phyloP scores from a whole-genome alignment of 2,797 vertebrate species.

The Leptatherina wallacei region DNA sequence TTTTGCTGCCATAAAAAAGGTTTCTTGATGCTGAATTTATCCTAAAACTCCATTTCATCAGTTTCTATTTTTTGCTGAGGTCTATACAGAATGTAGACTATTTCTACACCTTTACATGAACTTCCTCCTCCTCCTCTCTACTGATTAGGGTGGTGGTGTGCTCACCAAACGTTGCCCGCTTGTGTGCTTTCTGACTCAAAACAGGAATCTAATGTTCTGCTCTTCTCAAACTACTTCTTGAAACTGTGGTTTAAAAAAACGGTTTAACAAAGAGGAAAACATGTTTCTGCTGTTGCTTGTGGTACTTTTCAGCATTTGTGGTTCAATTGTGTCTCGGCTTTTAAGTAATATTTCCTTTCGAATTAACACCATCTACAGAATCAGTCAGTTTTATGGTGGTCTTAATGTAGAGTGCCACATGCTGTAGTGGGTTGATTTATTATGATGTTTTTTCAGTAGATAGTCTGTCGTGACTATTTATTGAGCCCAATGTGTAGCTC shows the following conservation, averaged over 20 bases:
- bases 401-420: slow-evolving; percentile 4
- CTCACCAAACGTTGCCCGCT: slow-evolving; percentile 57
- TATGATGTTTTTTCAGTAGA: slow-evolving; percentile 38
- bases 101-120: slow-evolving; percentile 48
- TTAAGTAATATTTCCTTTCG: slow-evolving; percentile 44
- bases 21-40: not conserved
- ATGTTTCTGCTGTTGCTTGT: slow-evolving; percentile 19
- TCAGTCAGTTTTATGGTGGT: slow-evolving; percentile 11
- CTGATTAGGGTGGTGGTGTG: slow-evolving; percentile 45
- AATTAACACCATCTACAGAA: slow-evolving; percentile 24
- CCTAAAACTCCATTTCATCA: slow-evolving; percentile 9
- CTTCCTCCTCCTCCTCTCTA: slow-evolving; percentile 57
- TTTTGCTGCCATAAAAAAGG: not conserved
- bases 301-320: slow-evolving; percentile 39
- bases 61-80: slow-evolving; percentile 32
- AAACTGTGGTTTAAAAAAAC: slow-evolving; percentile 40
- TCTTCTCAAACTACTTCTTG: slow-evolving; percentile 40
- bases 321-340: slow-evolving; percentile 32
- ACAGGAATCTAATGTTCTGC: slow-evolving; percentile 44
- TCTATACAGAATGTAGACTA: slow-evolving; percentile 13
- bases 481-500: not conserved
- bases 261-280: slow-evolving; percentile 30
- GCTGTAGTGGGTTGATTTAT: slow-evolving; percentile 26
- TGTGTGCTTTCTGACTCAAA: slow-evolving; percentile 72
- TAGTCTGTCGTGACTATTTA: slow-evolving; percentile 31